These are phyloP conservation scores for Drosophila recens DNA, from an alignment of 2,888 invertebrate species.

Conservation along the genomic window DNA sequence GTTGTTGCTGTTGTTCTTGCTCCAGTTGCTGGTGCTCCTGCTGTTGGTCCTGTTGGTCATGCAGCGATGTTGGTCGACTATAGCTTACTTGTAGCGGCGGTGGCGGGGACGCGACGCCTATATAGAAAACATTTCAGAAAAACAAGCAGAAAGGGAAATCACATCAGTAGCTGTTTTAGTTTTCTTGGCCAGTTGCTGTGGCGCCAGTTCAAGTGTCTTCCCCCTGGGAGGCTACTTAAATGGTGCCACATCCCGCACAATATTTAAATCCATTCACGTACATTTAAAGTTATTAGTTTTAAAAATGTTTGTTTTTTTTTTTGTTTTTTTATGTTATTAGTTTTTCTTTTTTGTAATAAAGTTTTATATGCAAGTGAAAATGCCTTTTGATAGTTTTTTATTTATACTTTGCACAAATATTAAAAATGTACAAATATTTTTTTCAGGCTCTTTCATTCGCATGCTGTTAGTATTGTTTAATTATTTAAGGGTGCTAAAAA, in stretches of 20 bases:
- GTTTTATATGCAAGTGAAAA: slow-evolving; percentile 40
- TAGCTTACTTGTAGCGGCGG: slow-evolving; percentile 85
- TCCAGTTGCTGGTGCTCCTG: slow-evolving; percentile 64
- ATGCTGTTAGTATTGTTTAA: neutral
- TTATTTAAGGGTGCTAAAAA: neutral
- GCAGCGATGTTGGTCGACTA: slow-evolving; percentile 85
- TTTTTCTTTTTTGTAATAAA: slow-evolving; percentile 19
- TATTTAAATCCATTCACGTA: slow-evolving; percentile 11
- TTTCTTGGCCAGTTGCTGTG: slow-evolving; percentile 31
- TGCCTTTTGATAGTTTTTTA: slow-evolving; percentile 2
- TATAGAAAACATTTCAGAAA: neutral
- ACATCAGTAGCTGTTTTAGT: slow-evolving; percentile 40
- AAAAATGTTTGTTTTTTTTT: too few species aligned
- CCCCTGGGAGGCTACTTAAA: slow-evolving; percentile 13
- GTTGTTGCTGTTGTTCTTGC: slow-evolving; percentile 36
- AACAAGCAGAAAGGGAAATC: slow-evolving; percentile 5
- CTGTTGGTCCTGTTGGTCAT: slow-evolving; percentile 68
- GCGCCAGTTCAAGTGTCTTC: slow-evolving; percentile 28
- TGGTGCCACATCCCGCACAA: slow-evolving; percentile 20
- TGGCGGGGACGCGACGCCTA: slow-evolving; percentile 85
- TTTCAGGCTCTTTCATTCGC: neutral
- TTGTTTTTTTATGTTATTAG: too few species aligned
- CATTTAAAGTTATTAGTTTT: slow-evolving; percentile 22
- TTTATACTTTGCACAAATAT: too few species aligned
- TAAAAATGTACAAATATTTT: neutral